Evolutionary conservation across 2,113 vertebrate species (phyloP).

Genomic region (Amia ocellicauda): DNA sequence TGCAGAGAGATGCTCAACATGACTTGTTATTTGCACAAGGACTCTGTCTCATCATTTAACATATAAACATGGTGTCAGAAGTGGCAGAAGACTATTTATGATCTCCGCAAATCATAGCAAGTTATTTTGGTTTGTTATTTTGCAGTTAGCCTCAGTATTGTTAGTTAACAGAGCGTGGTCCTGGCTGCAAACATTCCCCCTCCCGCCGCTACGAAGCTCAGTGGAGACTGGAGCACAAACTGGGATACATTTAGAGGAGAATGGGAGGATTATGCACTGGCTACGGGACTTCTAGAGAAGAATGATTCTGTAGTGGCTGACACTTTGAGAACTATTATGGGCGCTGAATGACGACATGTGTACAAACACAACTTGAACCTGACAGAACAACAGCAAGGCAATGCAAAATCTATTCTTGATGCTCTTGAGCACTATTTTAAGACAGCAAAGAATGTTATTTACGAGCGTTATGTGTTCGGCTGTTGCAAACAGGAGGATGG

Average conservation of each 20-base stretch:
- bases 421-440: slow-evolving; percentile 19
- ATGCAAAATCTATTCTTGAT: slow-evolving; percentile 5
- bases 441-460: slow-evolving; percentile 23
- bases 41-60: no score
- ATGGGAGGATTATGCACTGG: slow-evolving; percentile 17
- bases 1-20: no score
- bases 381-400: not conserved
- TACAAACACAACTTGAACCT: slow-evolving; percentile 25
- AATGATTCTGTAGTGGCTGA: no score
- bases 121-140: no score
- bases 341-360: slow-evolving; percentile 19
- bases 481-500: slow-evolving; percentile 23
- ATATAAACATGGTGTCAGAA: no score
- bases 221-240: not conserved
- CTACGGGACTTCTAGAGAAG: no score
- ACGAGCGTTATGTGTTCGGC: slow-evolving; percentile 27
- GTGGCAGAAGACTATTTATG: no score
- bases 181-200: slow-evolving; percentile 13
- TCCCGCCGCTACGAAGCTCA: not conserved
- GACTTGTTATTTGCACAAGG: no score
- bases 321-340: slow-evolving; percentile 17
- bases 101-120: no score
- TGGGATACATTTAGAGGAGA: slow-evolving; percentile 6
- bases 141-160: no score
- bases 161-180: no score